Base-by-base conservation (phyloP, 2,888 invertebrate species). In the Hesperia comma region DNA sequence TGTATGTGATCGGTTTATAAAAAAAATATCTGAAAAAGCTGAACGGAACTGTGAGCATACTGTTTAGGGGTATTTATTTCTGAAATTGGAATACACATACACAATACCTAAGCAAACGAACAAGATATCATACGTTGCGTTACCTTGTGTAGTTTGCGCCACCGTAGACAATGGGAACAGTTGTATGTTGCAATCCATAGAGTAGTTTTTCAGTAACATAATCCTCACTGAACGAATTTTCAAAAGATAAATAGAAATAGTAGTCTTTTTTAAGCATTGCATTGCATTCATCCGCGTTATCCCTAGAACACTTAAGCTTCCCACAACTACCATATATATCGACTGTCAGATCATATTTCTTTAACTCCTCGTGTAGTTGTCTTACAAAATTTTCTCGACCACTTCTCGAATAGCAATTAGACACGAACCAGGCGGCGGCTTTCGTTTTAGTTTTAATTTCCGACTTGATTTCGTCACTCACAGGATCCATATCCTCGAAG, bases 141-240 rank as follows among this genome's bases (percentile, higher is more conserved):
- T 74, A 87, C 88, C 88, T 85, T 6, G 85, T 80, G 68, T 89
- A 89, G 68, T 89, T 84, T 21, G 88, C 87, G 2, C 77, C 86
- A 3, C 88, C 89, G 62, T 76, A 88, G 0, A 89, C 88, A 37
- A 89, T 77, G 1, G 89, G 88, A 2, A 89, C 74, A 0, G 83
- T 76, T 46, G 82, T 77, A 69, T 86, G 75, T 33, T 82, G 73
- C 41, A 89, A 75, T 1, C 81, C 80, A 41, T 77, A 69, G 19
- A 87, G 69, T 63, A 89, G 58, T 70, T 88, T 88, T 70, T 89
- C 89, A 2, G 89, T 88, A 19, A 77, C 80, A 58, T 87, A 87
- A 70, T 87, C 87, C 67, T 85, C 82, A 70, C 80, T 79, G 32
- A 86, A 79, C 2, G 86, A 77, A 71, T 88, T 88, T 74, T 88